phyloP scores from a whole-genome alignment of 2,113 vertebrate species.

The Dascyllus trimaculatus region DNA sequence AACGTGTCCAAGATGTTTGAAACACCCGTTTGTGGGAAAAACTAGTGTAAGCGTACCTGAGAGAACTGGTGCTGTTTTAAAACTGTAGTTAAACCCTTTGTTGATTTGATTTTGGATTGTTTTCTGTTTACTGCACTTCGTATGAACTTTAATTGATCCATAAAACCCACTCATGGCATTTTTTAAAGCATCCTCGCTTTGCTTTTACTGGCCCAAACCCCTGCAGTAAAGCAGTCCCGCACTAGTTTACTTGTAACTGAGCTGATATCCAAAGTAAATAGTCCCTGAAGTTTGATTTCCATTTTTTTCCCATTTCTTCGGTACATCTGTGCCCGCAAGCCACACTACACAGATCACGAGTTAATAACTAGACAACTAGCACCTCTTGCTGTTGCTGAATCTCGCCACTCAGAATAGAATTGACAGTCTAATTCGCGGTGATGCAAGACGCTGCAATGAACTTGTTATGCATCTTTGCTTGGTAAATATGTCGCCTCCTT shows the following conservation, averaged over 20 bases:
- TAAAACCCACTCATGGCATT: not conserved
- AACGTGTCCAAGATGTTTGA: not conserved
- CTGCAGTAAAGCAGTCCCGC: not conserved
- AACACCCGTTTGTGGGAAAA: constrained; percentile 1
- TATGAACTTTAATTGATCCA: not conserved
- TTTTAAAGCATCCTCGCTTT: not conserved
- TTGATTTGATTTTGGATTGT: not conserved
- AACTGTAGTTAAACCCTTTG: not conserved
- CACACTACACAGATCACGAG: not conserved
- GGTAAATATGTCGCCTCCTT: constrained; percentile 72
- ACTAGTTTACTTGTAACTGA: not conserved
- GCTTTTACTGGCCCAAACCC: not conserved
- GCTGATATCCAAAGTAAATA: constrained; percentile 2
- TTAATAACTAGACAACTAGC: constrained; percentile 42
- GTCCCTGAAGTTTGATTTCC: constrained; percentile 5
- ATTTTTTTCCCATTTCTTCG: not conserved
- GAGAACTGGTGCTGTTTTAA: not conserved
- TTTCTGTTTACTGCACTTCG: not conserved
- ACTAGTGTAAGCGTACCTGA: no score
- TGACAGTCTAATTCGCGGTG: constrained; percentile 73
- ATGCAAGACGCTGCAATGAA: constrained; percentile 79
- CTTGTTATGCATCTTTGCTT: constrained; percentile 65
- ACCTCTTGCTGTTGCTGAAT: constrained; percentile 15
- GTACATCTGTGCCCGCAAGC: not conserved
- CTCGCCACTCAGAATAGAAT: constrained; percentile 53